A percentile compares a stretch with the other conserved stretches of the same genome.
These are phyloP conservation scores for Dascillus cervinus DNA, from an alignment of 2,888 invertebrate species.

Conservation along the genomic window DNA sequence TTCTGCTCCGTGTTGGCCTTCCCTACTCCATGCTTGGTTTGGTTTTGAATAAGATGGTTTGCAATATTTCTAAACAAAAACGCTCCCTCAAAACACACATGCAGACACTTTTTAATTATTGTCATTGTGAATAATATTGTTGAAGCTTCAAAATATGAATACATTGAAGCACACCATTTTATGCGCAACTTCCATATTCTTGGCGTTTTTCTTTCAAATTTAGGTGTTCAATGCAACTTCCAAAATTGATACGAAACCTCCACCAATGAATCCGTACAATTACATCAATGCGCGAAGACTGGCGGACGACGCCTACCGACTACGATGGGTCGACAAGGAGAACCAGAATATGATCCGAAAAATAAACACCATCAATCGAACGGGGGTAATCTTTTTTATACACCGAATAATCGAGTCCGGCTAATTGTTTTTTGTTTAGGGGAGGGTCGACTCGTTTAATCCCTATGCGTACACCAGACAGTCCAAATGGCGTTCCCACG, in stretches of 20 bases:
- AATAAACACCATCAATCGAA: slow-evolving; percentile 52
- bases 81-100: too few relatives aligned
- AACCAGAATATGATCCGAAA: slow-evolving; percentile 53
- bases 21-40: too few relatives aligned
- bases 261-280: slow-evolving; percentile 46
- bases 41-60: too few relatives aligned
- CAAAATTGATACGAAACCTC: slow-evolving; percentile 47
- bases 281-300: slow-evolving; percentile 45
- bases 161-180: too few relatives aligned
- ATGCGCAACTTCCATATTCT: too few relatives aligned
- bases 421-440: slow-evolving; percentile 19
- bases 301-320: slow-evolving; percentile 34
- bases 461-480: slow-evolving; percentile 26
- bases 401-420: background rate
- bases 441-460: slow-evolving; percentile 30
- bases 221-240: slow-evolving; percentile 28
- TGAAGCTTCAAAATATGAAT: too few relatives aligned
- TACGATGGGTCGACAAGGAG: slow-evolving; percentile 43
- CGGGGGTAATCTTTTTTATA: slow-evolving; percentile 41
- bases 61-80: too few relatives aligned
- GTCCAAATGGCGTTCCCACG: slow-evolving; percentile 28
- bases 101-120: too few relatives aligned
- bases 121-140: too few relatives aligned
- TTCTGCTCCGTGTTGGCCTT: too few relatives aligned
- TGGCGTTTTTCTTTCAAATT: too few relatives aligned